These are phyloP conservation scores for Ciconia nigra DNA, from an alignment of 2,797 vertebrate genomes.

Conservation along the genomic window DNA sequence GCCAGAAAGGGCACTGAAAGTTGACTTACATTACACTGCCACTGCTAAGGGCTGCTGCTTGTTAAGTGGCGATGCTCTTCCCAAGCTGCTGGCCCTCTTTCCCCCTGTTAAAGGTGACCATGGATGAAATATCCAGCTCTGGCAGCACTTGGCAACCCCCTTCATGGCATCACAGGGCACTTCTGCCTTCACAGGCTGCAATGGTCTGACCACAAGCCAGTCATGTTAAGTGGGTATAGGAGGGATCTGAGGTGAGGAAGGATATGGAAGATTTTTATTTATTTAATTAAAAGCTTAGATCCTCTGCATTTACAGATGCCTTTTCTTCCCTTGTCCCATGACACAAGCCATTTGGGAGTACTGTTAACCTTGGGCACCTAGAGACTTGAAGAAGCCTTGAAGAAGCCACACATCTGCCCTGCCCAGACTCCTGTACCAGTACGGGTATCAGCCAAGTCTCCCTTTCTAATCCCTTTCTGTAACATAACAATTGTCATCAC, in stretches of 20 bases:
- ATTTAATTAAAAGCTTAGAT: background rate
- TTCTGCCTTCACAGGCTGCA: background rate
- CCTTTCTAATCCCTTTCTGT: background rate
- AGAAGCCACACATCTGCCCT: background rate
- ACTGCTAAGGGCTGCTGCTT: background rate
- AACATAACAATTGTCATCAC: background rate
- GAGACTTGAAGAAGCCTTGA: background rate
- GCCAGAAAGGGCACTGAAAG: background rate
- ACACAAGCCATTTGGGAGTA: background rate
- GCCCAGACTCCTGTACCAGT: background rate
- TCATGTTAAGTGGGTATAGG: rapidly evolving
- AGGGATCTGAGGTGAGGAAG: background rate
- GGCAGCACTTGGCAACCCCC: background rate
- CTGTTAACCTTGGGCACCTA: background rate
- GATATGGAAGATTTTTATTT: background rate
- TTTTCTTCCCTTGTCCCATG: background rate
- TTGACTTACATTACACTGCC: background rate
- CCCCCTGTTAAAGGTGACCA: background rate
- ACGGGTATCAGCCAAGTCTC: background rate
- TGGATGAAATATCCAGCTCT: background rate
- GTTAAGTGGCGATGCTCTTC: background rate
- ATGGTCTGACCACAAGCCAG: background rate
- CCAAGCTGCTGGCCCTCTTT: background rate
- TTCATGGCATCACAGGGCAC: background rate
- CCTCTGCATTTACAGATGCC: background rate